These are phyloP conservation scores for Uloborus diversus DNA, from an alignment of 1,140 invertebrate species.

Conservation along the genomic window DNA sequence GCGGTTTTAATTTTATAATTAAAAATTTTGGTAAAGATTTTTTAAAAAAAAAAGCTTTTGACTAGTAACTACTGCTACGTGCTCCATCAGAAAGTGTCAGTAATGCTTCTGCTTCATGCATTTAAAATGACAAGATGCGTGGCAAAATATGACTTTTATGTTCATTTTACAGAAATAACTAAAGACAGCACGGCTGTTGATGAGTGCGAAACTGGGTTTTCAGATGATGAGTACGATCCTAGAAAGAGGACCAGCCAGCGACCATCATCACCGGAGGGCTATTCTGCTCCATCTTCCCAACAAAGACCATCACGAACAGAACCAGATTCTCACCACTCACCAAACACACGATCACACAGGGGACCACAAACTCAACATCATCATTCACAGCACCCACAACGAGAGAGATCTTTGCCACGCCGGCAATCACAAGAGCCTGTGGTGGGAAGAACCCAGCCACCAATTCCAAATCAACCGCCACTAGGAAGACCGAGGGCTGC, in stretches of 20 bases:
- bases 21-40: too few relatives aligned
- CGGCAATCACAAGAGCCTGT: constrained; percentile 18
- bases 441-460: background rate
- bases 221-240: constrained; percentile 61
- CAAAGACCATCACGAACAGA: constrained; percentile 33
- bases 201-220: constrained; percentile 62
- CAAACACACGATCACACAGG: constrained; percentile 38
- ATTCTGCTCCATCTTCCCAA: constrained; percentile 18
- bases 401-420: background rate
- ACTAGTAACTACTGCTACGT: too few relatives aligned
- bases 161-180: constrained; percentile 81
- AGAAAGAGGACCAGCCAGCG: background rate
- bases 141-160: too few relatives aligned
- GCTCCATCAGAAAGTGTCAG: too few relatives aligned
- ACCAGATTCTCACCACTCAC: constrained; percentile 24
- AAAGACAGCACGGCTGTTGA: constrained; percentile 73
- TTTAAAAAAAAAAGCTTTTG: too few relatives aligned
- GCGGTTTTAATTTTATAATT: too few relatives aligned
- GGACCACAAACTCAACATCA: constrained; percentile 38
- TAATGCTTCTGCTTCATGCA: too few relatives aligned
- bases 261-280: constrained; percentile 11
- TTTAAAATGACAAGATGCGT: too few relatives aligned
- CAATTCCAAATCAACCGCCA: background rate
- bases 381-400: constrained; percentile 31
- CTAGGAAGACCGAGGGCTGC: background rate